A percentile compares a stretch with the other conserved stretches of the same genome.
These are phyloP conservation scores for Melanotaenia trifasciata DNA, from an alignment of 2,797 vertebrate species.

Conservation along the genomic window DNA sequence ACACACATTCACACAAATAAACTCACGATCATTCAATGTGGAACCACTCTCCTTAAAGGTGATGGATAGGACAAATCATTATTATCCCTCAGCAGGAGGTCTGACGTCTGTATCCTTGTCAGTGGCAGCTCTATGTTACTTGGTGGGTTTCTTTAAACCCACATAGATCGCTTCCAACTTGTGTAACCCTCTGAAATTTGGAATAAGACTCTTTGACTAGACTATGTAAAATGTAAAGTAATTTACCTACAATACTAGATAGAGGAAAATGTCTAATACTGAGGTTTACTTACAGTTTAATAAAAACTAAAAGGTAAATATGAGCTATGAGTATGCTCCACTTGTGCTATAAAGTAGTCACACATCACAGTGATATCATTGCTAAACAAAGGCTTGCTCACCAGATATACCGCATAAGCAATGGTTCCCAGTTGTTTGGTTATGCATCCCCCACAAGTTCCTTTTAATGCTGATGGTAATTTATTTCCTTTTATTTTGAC, in stretches of 20 bases:
- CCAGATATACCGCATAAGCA: background rate
- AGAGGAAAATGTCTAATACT: background rate
- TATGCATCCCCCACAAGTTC: background rate
- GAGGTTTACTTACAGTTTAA: background rate
- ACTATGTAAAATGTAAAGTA: background rate
- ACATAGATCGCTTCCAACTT: conserved; percentile 16
- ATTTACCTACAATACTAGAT: background rate
- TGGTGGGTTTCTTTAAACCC: conserved; percentile 14
- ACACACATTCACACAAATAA: background rate
- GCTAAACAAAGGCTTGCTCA: background rate
- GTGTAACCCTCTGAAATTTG: conserved; percentile 11
- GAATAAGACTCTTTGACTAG: conserved; percentile 4
- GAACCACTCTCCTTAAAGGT: conserved; percentile 8
- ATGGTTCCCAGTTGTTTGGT: background rate
- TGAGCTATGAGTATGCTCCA: background rate
- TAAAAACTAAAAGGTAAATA: conserved; percentile 15
- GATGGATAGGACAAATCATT: conserved; percentile 33
- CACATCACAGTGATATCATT: background rate
- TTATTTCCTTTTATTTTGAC: background rate
- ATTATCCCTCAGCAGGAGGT: conserved; percentile 21
- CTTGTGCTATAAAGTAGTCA: background rate
- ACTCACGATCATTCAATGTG: conserved; percentile 18
- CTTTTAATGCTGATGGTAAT: background rate
- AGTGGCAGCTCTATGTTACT: background rate
- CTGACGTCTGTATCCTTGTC: conserved; percentile 22